Conservation (phyloP, 2,797 vertebrate genomes). For the Vireo griseus region DNA sequence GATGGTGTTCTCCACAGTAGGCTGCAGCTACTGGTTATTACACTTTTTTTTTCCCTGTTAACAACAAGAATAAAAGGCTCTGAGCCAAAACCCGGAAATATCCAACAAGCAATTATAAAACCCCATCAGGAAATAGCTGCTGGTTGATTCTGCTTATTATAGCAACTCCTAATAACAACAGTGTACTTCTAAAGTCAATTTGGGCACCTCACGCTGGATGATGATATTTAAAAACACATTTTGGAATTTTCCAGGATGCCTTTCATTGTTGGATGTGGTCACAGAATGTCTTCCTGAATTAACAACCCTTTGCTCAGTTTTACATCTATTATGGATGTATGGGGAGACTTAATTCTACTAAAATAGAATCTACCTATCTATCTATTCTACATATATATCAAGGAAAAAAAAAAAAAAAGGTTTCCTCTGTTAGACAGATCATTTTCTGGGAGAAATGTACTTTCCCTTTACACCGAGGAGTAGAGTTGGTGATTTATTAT, state of each 20-base stretch:
- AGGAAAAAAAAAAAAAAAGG: background rate
- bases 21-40: slow-evolving; percentile 48
- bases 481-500: background rate
- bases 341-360: background rate
- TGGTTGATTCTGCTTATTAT: slow-evolving; percentile 54
- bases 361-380: background rate
- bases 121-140: slow-evolving; percentile 50
- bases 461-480: background rate
- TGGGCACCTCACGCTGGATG: slow-evolving; percentile 5
- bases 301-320: background rate
- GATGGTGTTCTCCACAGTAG: slow-evolving; percentile 50
- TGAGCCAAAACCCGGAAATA: slow-evolving; percentile 49
- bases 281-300: background rate
- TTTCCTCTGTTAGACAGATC: background rate
- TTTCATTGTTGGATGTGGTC: background rate
- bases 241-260: slow-evolving; percentile 38
- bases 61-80: slow-evolving; percentile 51
- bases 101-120: slow-evolving; percentile 58
- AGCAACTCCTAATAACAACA: slow-evolving; percentile 60
- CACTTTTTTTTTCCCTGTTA: slow-evolving; percentile 1
- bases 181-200: slow-evolving; percentile 30
- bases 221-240: slow-evolving; percentile 37
- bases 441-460: background rate
- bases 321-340: background rate
- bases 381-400: background rate